phyloP scores from a whole-genome alignment of 1,140 invertebrate species.

The Metopolophium dirhodum region DNA sequence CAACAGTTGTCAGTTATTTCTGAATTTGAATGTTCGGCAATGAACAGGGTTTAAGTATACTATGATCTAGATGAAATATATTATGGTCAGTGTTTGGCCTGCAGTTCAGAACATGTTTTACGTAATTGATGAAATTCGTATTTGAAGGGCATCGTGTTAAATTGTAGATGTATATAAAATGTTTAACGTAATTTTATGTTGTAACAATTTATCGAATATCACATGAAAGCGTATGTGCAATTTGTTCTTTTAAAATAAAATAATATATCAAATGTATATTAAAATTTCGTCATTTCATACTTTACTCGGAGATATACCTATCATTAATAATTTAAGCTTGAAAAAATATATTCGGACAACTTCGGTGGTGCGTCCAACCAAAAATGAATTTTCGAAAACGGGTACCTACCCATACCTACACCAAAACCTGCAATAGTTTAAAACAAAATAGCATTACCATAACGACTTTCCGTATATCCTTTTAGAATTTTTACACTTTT shows the following conservation, averaged over 20 bases:
- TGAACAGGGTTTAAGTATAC: not conserved
- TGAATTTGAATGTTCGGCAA: not conserved
- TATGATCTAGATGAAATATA: not conserved
- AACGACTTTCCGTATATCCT: not conserved
- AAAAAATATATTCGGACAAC: not conserved
- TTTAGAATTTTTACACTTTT: not conserved
- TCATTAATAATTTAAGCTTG: not conserved
- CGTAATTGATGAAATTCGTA: slow-evolving; percentile 10
- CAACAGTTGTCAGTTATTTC: not conserved
- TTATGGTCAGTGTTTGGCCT: not conserved
- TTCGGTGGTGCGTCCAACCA: not conserved
- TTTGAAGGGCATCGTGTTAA: slow-evolving; percentile 22
- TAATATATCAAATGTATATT: not conserved
- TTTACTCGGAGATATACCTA: not conserved
- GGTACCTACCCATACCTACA: not conserved
- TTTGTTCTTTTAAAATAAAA: not conserved
- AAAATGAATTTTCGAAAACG: not conserved
- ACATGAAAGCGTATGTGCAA: not conserved
- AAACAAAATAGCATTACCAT: not conserved
- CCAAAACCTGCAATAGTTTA: not conserved
- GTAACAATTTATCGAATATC: slow-evolving; percentile 1
- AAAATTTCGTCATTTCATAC: not conserved
- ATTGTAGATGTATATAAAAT: not conserved
- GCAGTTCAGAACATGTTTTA: not conserved
- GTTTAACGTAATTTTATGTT: not conserved